A percentile compares a stretch with the other conserved stretches of the same genome.
These are phyloP conservation scores for Brachyptera putata DNA, from an alignment of 2,888 invertebrate species.

Conservation along the genomic window DNA sequence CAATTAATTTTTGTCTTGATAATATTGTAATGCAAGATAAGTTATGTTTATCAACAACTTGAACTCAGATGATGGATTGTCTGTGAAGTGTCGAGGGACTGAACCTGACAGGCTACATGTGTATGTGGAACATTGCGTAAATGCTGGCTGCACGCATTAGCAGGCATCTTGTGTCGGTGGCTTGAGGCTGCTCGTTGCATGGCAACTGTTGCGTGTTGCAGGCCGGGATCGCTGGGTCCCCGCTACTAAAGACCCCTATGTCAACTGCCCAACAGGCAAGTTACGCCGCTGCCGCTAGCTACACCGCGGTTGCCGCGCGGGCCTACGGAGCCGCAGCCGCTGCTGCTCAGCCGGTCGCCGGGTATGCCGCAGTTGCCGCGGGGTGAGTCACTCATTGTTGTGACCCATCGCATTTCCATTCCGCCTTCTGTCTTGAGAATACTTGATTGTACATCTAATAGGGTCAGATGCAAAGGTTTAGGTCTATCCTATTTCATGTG, in stretches of 20 bases:
- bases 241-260: constrained; percentile 77
- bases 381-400: constrained; percentile 50
- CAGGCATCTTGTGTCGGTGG: neutral
- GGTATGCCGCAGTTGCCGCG: constrained; percentile 66
- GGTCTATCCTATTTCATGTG: no score
- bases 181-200: constrained; percentile 21
- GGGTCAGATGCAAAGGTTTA: no score
- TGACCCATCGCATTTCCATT: no score
- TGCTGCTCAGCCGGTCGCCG: constrained; percentile 66
- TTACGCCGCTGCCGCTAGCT: constrained; percentile 82
- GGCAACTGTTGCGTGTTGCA: constrained; percentile 42
- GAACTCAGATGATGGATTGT: no score
- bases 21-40: no score
- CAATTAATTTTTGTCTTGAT: no score
- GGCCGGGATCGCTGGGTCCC: constrained; percentile 67
- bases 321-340: constrained; percentile 75
- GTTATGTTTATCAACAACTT: no score
- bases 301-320: constrained; percentile 80
- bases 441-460: no score
- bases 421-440: no score
- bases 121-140: neutral
- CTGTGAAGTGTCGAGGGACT: no score
- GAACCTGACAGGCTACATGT: no score
- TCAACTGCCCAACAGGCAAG: constrained; percentile 81
- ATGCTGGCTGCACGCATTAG: neutral